Base-by-base conservation (phyloP, 2,888 invertebrate species). In the Muschampia plurimacula region DNA sequence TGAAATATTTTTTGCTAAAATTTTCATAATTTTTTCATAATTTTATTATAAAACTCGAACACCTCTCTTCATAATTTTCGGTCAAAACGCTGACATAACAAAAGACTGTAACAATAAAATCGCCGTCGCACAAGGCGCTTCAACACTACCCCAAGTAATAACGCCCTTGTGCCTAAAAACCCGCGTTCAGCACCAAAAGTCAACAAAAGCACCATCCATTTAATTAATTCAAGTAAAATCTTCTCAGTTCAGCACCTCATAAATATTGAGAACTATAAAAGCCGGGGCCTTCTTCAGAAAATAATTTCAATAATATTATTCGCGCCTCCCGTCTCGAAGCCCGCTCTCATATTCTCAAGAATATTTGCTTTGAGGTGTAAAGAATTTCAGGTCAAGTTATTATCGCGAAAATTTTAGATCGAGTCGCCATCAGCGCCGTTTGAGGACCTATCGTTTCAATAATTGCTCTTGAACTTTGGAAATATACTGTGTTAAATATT, bases 171-270 rank as follows among this genome's bases (percentile, higher is more conserved):
- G 76, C 74, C 67, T 72, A 76, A 76, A 76, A 81, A 80, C 78
- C 77, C 69, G 74, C 77, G 75, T 69, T 72, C 69, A 68, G 49
- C 73, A 72, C 71, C 69, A 77, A 76, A 77, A 77, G 78, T 79
- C 78, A 79, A 81, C 77, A 77, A 77, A 78, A 76, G 79, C 78
- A 76, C 78, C 83, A 82, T 59, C 59, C 59, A 59, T 59, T 59
- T 81, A 83, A 86, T 87, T 84, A 83, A 84, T 85, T 86, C 81
- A 80, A 77, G 78, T 80, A 75, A 79, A 67, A 67, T 62, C 60
- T 67, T 62, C 60, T 62, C 72, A 60, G 52, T 72, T 67, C 62
- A 65, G 62, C 66, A 49, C 62, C 66, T 72, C 67, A 67, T 72
- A 67, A 72, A 72, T 67, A 67, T 72, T 72, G 72, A 72, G 72